phyloP scores from a whole-genome alignment of 2,797 vertebrate species.

The Syndactyla subalaris region DNA sequence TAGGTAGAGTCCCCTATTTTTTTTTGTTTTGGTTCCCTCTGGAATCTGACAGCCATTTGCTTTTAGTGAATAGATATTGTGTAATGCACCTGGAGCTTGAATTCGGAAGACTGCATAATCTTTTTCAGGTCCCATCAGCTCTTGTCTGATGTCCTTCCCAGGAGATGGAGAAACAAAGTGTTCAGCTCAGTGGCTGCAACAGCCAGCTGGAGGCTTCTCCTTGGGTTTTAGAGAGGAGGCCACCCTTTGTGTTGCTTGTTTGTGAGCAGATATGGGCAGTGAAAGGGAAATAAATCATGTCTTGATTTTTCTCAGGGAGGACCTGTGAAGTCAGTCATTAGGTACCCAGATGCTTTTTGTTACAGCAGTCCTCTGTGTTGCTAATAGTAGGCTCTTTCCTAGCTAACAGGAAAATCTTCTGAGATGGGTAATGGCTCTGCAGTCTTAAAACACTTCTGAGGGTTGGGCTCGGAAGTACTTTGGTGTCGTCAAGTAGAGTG shows the following conservation, averaged over 20 bases:
- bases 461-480: neutral
- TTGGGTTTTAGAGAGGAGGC: neutral
- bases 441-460: neutral
- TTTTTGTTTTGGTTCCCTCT: neutral
- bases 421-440: neutral
- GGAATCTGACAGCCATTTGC: neutral
- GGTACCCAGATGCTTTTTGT: neutral
- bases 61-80: neutral
- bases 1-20: neutral
- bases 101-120: neutral
- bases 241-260: neutral
- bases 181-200: neutral
- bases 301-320: neutral
- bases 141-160: neutral
- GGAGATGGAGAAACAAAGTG: neutral
- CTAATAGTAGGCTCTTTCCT: neutral
- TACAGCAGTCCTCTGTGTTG: neutral
- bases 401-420: neutral
- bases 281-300: rapidly evolving
- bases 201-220: neutral
- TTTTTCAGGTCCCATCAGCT: neutral
- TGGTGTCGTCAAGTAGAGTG: neutral
- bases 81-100: neutral
- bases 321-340: neutral
- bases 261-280: neutral